phyloP scores from a whole-genome alignment of 2,888 invertebrate species.

The Zhuqinia jingwanae region DNA sequence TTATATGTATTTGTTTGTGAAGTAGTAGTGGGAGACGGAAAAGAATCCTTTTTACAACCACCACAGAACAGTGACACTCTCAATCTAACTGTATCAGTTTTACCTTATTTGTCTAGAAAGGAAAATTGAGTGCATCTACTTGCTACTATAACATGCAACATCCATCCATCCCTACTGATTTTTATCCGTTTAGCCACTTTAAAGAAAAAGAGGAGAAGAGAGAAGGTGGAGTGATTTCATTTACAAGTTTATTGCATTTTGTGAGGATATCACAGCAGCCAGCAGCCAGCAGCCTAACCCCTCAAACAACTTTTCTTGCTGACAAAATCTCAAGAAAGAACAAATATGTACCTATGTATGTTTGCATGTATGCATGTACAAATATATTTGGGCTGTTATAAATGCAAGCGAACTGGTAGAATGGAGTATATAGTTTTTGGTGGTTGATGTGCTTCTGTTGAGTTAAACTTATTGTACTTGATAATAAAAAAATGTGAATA shows the following conservation, averaged over 20 bases:
- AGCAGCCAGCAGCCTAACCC: neutral
- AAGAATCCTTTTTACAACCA: neutral
- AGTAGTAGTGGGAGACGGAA: too few relatives aligned
- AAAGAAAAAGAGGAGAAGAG: neutral
- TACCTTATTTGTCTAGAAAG: conserved; percentile 59
- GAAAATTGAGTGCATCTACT: conserved; percentile 51
- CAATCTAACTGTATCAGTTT: conserved; percentile 60
- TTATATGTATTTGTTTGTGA: neutral
- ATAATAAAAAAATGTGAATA: neutral
- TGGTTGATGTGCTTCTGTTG: neutral
- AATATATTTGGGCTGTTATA: too few relatives aligned
- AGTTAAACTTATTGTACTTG: neutral
- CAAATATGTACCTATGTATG: too few relatives aligned
- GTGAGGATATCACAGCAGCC: neutral
- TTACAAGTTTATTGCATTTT: conserved; percentile 1
- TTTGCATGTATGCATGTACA: too few relatives aligned
- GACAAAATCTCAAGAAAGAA: too few relatives aligned
- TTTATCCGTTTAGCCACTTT: too few relatives aligned
- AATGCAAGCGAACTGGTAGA: too few relatives aligned
- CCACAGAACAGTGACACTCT: conserved; percentile 9
- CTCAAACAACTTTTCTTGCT: neutral
- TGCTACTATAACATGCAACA: too few relatives aligned
- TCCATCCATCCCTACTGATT: too few relatives aligned
- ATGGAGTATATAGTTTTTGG: too few relatives aligned
- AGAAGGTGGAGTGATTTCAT: neutral